A percentile compares a stretch with the other conserved stretches of the same genome.
Evolutionary conservation across 2,888 invertebrate genomes (phyloP).

Genomic region (Seira musarum): DNA sequence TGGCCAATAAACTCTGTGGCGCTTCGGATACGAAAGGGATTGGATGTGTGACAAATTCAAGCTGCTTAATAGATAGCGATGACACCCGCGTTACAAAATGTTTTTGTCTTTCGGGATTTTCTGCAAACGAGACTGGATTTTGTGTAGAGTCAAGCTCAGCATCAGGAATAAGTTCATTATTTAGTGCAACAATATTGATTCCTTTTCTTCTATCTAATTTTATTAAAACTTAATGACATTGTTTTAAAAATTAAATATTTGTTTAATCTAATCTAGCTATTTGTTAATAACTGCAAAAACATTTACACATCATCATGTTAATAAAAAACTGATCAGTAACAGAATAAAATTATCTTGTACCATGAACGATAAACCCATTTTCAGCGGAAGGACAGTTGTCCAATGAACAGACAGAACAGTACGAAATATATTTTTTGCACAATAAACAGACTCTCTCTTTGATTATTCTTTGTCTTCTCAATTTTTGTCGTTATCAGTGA

Average conservation of each 20-base stretch:
- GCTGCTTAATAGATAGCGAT: background rate
- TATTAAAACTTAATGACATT: no score
- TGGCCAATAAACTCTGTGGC: conserved; percentile 1
- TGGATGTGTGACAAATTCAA: conserved; percentile 17
- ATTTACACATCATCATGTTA: no score
- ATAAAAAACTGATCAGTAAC: no score
- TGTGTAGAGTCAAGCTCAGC: background rate
- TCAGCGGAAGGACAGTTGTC: no score
- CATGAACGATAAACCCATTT: no score
- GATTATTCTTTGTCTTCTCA: background rate
- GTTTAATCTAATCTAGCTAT: background rate
- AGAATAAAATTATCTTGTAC: no score
- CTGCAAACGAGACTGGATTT: background rate
- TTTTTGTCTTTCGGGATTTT: background rate
- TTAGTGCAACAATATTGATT: no score
- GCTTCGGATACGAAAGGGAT: background rate
- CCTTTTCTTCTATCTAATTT: no score
- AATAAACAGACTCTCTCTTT: background rate
- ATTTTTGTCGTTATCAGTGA: background rate
- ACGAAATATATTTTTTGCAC: no score
- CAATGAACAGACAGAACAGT: no score
- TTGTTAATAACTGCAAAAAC: no score
- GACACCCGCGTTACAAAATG: conserved; percentile 5
- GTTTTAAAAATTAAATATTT: background rate
- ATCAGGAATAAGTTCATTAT: no score